These are phyloP conservation scores for Agonopterix arenella DNA, from an alignment of 2,888 invertebrate genomes.

Conservation along the genomic window DNA sequence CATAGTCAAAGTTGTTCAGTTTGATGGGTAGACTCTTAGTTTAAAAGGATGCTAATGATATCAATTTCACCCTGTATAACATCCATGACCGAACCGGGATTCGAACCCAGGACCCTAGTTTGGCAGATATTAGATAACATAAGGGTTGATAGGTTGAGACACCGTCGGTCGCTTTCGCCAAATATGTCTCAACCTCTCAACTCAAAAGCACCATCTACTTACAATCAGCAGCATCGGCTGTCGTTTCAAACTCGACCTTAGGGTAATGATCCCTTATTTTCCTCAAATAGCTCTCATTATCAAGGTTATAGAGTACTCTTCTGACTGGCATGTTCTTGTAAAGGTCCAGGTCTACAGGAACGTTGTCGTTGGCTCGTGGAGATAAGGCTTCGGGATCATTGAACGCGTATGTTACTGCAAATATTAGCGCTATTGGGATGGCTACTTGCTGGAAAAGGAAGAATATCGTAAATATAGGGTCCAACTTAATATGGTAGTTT, in stretches of 20 bases:
- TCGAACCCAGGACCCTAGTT: too few relatives aligned
- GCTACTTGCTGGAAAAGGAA: constrained; percentile 38
- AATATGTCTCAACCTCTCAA: too few relatives aligned
- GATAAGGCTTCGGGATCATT: constrained; percentile 8
- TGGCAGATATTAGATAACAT: too few relatives aligned
- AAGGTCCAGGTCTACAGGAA: constrained; percentile 27
- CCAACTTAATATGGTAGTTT: too few relatives aligned
- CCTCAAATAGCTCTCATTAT: constrained; percentile 5
- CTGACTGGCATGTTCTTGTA: constrained; percentile 22
- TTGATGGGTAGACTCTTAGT: too few relatives aligned
- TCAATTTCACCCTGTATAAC: too few relatives aligned
- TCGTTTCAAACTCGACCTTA: constrained; percentile 19
- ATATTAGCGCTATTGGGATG: constrained; percentile 31
- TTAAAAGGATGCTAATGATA: too few relatives aligned
- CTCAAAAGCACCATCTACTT: constrained; percentile 4
- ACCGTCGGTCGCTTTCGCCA: too few relatives aligned
- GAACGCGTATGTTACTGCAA: constrained; percentile 17
- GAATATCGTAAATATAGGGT: background rate
- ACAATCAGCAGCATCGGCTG: constrained; percentile 26
- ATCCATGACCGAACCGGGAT: too few relatives aligned
- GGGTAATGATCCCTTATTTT: constrained; percentile 15
- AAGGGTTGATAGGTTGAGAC: too few relatives aligned
- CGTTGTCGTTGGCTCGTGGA: background rate
- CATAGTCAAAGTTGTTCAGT: too few relatives aligned
- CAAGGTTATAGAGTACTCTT: constrained; percentile 25